Evolutionary conservation across 2,888 invertebrate species (phyloP).

Genomic region (Bombylius major): DNA sequence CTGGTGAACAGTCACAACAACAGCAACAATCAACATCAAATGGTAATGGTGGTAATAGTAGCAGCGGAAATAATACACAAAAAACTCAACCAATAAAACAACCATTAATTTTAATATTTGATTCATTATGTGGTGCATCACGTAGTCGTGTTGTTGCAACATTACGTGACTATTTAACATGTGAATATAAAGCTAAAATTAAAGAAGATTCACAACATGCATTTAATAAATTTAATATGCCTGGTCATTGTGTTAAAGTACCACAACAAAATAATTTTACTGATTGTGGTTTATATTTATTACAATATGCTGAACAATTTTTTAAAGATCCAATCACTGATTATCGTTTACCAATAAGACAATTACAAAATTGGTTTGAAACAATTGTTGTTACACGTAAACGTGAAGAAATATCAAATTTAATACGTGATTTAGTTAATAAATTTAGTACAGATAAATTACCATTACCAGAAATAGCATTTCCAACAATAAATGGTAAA

Average conservation of each 20-base stretch:
- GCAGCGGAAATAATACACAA: constrained; percentile 1
- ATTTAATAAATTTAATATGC: constrained; percentile 73
- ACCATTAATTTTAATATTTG: constrained; percentile 90
- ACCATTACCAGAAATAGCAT: constrained; percentile 55
- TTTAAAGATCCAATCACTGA: constrained; percentile 76
- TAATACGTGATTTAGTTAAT: constrained; percentile 63
- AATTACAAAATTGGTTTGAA: constrained; percentile 76
- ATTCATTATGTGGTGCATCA: constrained; percentile 76
- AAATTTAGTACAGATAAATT: constrained; percentile 55
- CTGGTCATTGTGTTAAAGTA: constrained; percentile 77
- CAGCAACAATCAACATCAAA: constrained; percentile 6
- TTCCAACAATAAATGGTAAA: constrained; percentile 66
- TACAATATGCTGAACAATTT: constrained; percentile 95
- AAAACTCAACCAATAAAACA: constrained; percentile 25
- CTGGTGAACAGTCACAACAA: constrained; percentile 14
- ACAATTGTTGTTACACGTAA: constrained; percentile 72
- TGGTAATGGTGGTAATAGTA: constrained; percentile 33
- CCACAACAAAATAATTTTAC: constrained; percentile 97
- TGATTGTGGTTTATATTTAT: constrained; percentile 89
- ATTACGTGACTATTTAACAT: constrained; percentile 78
- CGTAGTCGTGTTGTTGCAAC: constrained; percentile 78
- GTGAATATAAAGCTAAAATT: constrained; percentile 68
- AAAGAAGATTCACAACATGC: constrained; percentile 40
- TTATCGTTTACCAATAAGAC: constrained; percentile 70
- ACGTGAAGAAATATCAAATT: constrained; percentile 69